Evolutionary conservation across 2,888 invertebrate species (phyloP), one percentile per base, ranked within the genome.

Genomic region (Odontocerum albicorne): DNA sequence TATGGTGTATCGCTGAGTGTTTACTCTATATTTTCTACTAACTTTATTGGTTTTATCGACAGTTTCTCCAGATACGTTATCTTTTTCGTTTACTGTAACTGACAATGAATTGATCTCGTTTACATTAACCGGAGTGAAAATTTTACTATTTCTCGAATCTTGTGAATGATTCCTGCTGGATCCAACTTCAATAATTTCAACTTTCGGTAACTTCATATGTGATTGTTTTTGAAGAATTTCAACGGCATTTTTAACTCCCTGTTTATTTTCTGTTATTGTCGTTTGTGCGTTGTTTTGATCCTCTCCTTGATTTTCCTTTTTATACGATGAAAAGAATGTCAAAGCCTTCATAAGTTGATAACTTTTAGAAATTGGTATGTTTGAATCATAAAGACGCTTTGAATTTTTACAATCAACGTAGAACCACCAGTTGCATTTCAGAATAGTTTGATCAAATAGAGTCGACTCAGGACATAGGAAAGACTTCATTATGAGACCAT

Each of bases 401-500:
- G 92, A 90, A 50, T 84, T 82, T 70, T 89, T 88, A 72, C 94
- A 94, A 68, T 93, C 92, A 0, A 93, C 92, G 70, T 92, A 93
- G 76, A 93, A 92, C 91, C 92, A 93, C 92, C 92, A 93, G 70
- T 93, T 93, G 72, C 94, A 94, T 68, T 92, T 92, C 3, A 94
- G 79, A 60, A 94, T 90, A 16, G 91, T 90, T 71, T 93, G 93
- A 67, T 94, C 93, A 72, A 94, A 94, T 47, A 93, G 80, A 0
- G 94, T 94, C 21, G 90, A 92, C 70, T 93, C 92, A 0, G 93
- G 93, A 67, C 93, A 94, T 39, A 92, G 80, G 74, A 94, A 94
- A 42, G 92, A 92, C 71, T 93, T 93, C 85, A 92, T 91, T 45
- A 93, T 90, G 51, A 92, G 77, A 0, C 92, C 92, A 63, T 92